A percentile compares a stretch with the other conserved stretches of the same genome.
These are phyloP conservation scores for Scomber scombrus DNA, from an alignment of 2,113 vertebrate species.

Conservation along the genomic window DNA sequence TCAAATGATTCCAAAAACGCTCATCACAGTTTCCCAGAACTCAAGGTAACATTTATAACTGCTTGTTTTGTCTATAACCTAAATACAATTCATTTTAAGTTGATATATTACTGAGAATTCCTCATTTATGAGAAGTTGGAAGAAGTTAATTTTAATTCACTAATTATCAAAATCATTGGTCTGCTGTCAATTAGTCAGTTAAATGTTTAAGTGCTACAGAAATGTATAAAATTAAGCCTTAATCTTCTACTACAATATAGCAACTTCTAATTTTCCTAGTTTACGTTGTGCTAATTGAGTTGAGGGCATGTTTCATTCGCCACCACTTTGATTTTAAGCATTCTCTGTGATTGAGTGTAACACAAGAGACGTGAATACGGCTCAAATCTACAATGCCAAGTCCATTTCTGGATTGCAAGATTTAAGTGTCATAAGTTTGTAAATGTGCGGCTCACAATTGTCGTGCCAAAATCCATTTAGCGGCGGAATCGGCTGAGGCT, in stretches of 20 bases:
- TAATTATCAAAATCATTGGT: too few species aligned
- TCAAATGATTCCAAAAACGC: background rate
- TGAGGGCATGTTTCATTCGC: too few species aligned
- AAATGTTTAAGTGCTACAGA: background rate
- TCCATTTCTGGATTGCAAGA: constrained; percentile 3
- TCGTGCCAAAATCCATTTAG: constrained; percentile 55
- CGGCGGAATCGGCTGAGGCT: constrained; percentile 46
- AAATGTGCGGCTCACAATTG: constrained; percentile 15
- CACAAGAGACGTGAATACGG: background rate
- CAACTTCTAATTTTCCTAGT: background rate
- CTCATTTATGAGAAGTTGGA: too few species aligned
- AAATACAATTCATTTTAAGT: too few species aligned
- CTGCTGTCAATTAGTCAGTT: background rate
- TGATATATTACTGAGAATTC: too few species aligned
- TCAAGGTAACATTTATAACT: too few species aligned
- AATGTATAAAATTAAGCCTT: background rate
- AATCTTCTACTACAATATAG: background rate
- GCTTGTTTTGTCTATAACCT: too few species aligned
- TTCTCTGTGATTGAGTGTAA: background rate
- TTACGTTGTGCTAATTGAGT: too few species aligned
- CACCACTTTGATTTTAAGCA: too few species aligned
- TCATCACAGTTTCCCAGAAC: background rate
- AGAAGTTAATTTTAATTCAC: too few species aligned
- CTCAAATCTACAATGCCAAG: background rate
- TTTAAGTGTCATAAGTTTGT: constrained; percentile 41